Evolutionary conservation across 2,888 invertebrate genomes (phyloP).

Genomic region (Hanleya hanleyi): DNA sequence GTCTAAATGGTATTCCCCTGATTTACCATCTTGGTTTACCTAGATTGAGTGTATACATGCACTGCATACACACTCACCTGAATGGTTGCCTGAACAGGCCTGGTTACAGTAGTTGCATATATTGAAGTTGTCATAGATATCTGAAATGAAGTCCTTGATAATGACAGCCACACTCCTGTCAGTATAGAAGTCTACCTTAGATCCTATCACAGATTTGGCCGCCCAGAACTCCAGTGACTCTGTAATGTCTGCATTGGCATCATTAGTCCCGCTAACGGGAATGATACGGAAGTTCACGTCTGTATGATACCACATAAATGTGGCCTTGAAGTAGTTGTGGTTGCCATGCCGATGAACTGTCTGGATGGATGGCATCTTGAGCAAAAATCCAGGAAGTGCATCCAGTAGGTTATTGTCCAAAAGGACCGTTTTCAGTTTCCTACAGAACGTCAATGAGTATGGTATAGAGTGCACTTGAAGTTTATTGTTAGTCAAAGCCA

Average conservation of each 20-base stretch:
- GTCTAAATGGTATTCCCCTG: too few relatives aligned
- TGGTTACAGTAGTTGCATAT: conserved; percentile 73
- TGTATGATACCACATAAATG: conserved; percentile 76
- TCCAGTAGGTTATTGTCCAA: conserved; percentile 75
- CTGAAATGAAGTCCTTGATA: conserved; percentile 73
- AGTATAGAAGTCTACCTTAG: conserved; percentile 72
- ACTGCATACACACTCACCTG: conserved; percentile 61
- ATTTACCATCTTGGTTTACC: too few relatives aligned
- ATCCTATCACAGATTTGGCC: conserved; percentile 71
- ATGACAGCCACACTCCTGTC: conserved; percentile 68
- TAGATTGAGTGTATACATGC: too few relatives aligned
- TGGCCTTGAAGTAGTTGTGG: conserved; percentile 76
- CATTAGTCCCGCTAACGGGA: conserved; percentile 51
- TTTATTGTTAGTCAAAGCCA: conserved; percentile 74
- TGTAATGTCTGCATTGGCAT: conserved; percentile 38
- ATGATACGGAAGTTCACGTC: conserved; percentile 74
- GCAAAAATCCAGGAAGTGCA: conserved; percentile 75
- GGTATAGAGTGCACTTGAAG: conserved; percentile 75
- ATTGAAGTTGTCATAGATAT: conserved; percentile 72
- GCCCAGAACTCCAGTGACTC: conserved; percentile 70
- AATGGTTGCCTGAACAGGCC: conserved; percentile 57
- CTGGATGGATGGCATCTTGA: conserved; percentile 71
- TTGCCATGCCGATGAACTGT: conserved; percentile 76
- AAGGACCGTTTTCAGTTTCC: conserved; percentile 68
- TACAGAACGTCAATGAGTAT: conserved; percentile 74